Evolutionary conservation across 2,113 vertebrate species (phyloP).

Genomic region (Accipiter cooperii): DNA sequence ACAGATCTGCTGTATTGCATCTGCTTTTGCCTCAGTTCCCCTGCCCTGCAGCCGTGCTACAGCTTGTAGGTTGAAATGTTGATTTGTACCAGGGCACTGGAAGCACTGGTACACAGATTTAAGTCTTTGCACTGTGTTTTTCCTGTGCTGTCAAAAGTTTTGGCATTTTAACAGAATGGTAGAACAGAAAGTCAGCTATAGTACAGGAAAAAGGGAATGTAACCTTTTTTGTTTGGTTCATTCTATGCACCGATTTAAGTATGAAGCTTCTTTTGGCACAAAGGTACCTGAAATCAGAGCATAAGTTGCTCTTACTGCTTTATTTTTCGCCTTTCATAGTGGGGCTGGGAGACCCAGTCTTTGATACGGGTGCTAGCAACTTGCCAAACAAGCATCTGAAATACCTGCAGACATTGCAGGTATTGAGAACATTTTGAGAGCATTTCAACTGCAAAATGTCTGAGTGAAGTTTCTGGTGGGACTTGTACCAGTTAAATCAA

Average conservation of each 20-base stretch:
- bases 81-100: background rate
- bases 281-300: background rate
- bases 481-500: background rate
- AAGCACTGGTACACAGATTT: background rate
- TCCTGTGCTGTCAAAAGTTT: background rate
- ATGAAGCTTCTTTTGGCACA: background rate
- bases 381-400: slow-evolving; percentile 48
- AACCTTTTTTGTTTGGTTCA: background rate
- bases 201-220: background rate
- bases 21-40: background rate
- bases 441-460: background rate
- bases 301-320: background rate
- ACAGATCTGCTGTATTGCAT: background rate
- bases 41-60: background rate
- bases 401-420: background rate
- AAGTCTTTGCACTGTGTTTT: background rate
- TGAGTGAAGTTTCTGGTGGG: background rate
- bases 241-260: background rate
- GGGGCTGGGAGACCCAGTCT: slow-evolving; percentile 34
- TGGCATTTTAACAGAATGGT: background rate
- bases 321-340: background rate
- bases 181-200: background rate
- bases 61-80: background rate
- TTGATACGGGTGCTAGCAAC: slow-evolving; percentile 53
- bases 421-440: slow-evolving; percentile 24